Percentiles rank a stretch among this genome's conserved stretches.
phyloP scores from a whole-genome alignment of 2,888 invertebrate genomes.

The Esperia sulphurella region DNA sequence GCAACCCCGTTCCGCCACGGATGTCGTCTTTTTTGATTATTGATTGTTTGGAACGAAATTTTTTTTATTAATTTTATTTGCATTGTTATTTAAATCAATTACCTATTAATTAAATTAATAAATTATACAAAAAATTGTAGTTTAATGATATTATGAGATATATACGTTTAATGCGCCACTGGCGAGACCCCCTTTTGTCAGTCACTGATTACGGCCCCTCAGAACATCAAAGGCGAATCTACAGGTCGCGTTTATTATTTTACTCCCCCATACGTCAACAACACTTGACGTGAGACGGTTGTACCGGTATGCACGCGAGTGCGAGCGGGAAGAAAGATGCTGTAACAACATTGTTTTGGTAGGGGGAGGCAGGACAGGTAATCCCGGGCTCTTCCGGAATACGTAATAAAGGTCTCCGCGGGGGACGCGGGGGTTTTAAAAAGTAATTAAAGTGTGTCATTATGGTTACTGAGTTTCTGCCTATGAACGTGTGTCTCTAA shows the following conservation, averaged over 20 bases:
- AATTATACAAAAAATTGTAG: too few species aligned
- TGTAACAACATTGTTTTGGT: background rate
- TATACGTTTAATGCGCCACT: too few species aligned
- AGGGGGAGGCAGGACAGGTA: slow-evolving; percentile 20
- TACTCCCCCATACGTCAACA: slow-evolving; percentile 19
- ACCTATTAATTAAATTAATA: too few species aligned
- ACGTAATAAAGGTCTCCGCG: slow-evolving; percentile 29
- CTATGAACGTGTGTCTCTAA: background rate
- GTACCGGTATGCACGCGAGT: slow-evolving; percentile 7
- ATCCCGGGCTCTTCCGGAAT: slow-evolving; percentile 32
- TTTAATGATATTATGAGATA: too few species aligned
- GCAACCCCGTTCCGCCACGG: too few species aligned
- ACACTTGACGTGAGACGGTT: slow-evolving; percentile 16
- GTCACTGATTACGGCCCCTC: background rate
- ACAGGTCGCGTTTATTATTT: slow-evolving; percentile 26
- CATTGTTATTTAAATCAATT: too few species aligned
- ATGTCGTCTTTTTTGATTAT: too few species aligned
- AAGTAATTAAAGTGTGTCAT: slow-evolving; percentile 5
- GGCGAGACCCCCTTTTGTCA: too few species aligned
- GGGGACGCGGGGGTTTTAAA: slow-evolving; percentile 1
- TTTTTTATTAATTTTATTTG: too few species aligned
- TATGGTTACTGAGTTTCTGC: background rate
- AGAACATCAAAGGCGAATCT: slow-evolving; percentile 17
- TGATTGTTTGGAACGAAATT: too few species aligned
- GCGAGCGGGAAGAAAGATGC: slow-evolving; percentile 15